These are phyloP conservation scores for Lasioglossum pauxillum DNA, from an alignment of 2,888 invertebrate species.

Conservation along the genomic window DNA sequence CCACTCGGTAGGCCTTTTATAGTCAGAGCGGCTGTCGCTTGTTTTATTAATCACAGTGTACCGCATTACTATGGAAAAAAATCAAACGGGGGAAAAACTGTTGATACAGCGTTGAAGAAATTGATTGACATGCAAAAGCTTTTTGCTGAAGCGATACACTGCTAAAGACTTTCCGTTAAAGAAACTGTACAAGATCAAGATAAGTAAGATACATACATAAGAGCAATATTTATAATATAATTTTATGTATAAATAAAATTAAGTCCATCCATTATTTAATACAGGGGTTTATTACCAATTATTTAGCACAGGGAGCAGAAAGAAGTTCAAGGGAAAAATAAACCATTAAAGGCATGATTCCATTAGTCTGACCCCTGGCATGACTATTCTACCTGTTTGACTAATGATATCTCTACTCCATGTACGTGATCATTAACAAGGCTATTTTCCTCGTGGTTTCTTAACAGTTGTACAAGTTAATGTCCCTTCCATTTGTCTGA, in stretches of 20 bases:
- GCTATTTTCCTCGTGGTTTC: neutral
- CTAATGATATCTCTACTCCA: neutral
- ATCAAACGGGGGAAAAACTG: neutral
- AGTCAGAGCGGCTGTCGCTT: neutral
- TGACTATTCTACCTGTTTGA: neutral
- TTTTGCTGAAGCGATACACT: neutral
- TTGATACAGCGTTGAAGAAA: neutral
- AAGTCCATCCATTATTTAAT: neutral
- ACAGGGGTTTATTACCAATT: no score
- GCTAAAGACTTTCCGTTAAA: neutral
- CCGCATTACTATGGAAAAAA: neutral
- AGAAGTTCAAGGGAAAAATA: neutral
- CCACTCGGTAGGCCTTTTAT: neutral
- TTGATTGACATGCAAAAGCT: neutral
- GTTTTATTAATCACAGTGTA: neutral
- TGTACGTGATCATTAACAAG: neutral
- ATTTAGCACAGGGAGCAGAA: neutral
- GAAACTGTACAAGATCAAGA: neutral
- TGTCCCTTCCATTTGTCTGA: neutral
- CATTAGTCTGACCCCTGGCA: neutral
- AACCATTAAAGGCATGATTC: neutral
- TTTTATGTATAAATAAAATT: neutral
- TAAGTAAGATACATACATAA: neutral
- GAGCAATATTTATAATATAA: neutral
- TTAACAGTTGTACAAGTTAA: neutral